A percentile compares a stretch with the other conserved stretches of the same genome.
Conservation (phyloP, 2,113 vertebrate species). For the Nothoprocta perdicaria region DNA sequence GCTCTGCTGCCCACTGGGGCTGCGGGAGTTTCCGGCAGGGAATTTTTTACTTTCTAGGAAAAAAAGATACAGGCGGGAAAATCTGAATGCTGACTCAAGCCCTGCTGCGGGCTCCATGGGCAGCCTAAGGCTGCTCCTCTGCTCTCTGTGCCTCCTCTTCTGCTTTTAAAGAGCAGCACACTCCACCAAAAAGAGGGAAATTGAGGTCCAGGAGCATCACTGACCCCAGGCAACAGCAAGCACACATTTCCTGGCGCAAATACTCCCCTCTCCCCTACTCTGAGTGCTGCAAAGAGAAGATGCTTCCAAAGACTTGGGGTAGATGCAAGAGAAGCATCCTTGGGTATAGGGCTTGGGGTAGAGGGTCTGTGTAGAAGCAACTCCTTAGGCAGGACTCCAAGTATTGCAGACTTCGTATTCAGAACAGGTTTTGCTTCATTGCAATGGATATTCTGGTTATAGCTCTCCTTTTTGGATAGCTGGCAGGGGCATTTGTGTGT, state of each 20-base stretch:
- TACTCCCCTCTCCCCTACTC: neutral
- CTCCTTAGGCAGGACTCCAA: fast-evolving
- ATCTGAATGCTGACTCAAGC: neutral
- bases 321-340: neutral
- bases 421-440: neutral
- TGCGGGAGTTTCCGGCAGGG: neutral
- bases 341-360: neutral
- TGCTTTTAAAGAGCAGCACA: neutral
- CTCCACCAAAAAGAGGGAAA: neutral
- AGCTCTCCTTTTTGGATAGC: neutral
- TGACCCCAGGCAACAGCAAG: too few relatives aligned
- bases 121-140: neutral
- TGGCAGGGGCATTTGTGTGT: neutral
- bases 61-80: neutral
- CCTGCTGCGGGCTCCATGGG: neutral
- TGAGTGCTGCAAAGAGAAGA: neutral
- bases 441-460: neutral
- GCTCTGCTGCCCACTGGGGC: fast-evolving
- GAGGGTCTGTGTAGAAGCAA: neutral
- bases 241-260: neutral
- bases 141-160: neutral
- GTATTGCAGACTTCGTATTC: neutral
- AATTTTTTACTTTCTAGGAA: neutral
- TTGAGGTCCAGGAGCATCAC: neutral
- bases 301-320: neutral